Evolutionary conservation across 1,140 invertebrate species (phyloP), one percentile per base, ranked within the genome.

Genomic region (Mercenaria mercenaria): DNA sequence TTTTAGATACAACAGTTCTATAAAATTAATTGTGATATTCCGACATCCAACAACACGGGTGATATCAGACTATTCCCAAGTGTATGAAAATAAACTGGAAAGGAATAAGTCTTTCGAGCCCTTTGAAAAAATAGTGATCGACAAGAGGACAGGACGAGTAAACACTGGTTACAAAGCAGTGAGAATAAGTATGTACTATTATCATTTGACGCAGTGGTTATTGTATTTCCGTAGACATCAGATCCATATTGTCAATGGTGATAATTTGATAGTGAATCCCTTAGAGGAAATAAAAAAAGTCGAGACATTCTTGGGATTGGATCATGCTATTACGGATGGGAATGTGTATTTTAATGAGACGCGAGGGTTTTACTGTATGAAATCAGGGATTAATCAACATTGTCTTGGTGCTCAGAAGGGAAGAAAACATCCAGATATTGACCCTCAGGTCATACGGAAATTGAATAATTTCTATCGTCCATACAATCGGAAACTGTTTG

Each of bases 331-430:
- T 37, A 93, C 92, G 26, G 80, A 93, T 64, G 91, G 93, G 2
- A 93, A 94, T 50, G 91, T 96, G 26, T 95, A 95, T 87, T 96
- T 96, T 86, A 96, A 96, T 91, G 81, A 89, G 39, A 95, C 94
- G 2, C 94, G 96, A 72, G 96, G 96, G 41, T 96, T 96, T 90
- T 96, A 95, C 92, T 96, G 96, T 91, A 96, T 96, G 92, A 93
- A 94, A 34, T 92, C 91, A 34, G 92, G 91, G n/a, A 88, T 87
- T 41, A 90, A 59, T 15, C 88, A 91, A 50, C 91, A 94, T 67
- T 99, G 99, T 96, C 96, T 99, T 47, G 98, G 98, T 76, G 98
- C 98, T 95, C 99, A 98, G 20, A 99, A 99, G 96, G 99, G 99
- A 10, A 96, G 99, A 23, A 98, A 97, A 93, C 98, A 99, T 96